phyloP scores from a whole-genome alignment of 2,888 invertebrate species.

The Clusia tigrina region DNA sequence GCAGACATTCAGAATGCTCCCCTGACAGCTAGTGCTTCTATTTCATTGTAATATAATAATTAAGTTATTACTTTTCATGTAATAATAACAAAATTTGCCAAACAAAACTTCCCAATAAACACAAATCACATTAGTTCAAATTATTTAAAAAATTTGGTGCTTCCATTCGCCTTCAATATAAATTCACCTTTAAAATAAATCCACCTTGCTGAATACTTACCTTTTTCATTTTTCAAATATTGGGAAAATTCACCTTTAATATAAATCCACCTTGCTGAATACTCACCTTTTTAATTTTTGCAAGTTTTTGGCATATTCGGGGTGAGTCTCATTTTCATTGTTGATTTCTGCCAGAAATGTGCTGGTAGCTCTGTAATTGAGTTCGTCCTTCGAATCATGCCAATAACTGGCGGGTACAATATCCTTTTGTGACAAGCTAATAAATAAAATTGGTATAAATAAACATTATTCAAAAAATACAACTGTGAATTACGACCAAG shows the following conservation, averaged over 20 bases:
- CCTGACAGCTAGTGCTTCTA: too few relatives aligned
- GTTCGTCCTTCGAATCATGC: conserved; percentile 91
- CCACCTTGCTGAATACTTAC: too few relatives aligned
- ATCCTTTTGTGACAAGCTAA: conserved; percentile 76
- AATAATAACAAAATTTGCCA: too few relatives aligned
- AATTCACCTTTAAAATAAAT: neutral
- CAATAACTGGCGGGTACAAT: conserved; percentile 94
- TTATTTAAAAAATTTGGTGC: neutral
- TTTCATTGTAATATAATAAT: too few relatives aligned
- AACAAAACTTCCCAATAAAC: too few relatives aligned
- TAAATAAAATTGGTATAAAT: too few relatives aligned
- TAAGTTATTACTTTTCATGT: too few relatives aligned
- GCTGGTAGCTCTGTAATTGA: conserved; percentile 75
- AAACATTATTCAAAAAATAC: too few relatives aligned
- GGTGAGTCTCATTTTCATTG: conserved; percentile 73
- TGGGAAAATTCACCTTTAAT: neutral
- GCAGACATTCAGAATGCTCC: too few relatives aligned
- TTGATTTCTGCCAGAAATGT: conserved; percentile 93
- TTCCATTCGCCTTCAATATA: neutral
- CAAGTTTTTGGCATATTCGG: conserved; percentile 78
- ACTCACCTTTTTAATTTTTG: conserved; percentile 68
- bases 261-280: neutral
- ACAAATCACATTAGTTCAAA: neutral
- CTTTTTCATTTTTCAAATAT: neutral
- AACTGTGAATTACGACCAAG: too few relatives aligned